Percentiles rank a stretch among this genome's conserved stretches.
Evolutionary conservation across 2,888 invertebrate genomes (phyloP).

Genomic region (Diachrysia chrysitis): DNA sequence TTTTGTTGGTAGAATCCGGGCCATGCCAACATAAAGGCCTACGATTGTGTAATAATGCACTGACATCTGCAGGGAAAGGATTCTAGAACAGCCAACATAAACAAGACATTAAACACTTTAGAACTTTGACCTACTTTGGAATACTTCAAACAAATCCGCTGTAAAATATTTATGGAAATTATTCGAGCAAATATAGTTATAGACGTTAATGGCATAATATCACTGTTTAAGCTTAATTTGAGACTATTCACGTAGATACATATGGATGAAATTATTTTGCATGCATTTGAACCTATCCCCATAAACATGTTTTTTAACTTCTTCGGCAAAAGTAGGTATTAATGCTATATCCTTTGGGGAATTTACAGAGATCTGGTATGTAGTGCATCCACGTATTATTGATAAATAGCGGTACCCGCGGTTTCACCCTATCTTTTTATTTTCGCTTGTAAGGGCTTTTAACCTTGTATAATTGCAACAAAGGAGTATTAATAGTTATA

Average conservation of each 20-base stretch:
- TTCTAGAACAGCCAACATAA: conserved; percentile 13
- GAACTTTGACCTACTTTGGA: conserved; percentile 39
- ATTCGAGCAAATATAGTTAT: background rate
- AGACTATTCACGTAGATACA: background rate
- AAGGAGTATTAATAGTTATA: too few species aligned
- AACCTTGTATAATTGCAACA: too few species aligned
- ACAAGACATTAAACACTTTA: conserved; percentile 29
- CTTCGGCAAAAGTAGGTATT: too few species aligned
- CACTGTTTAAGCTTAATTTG: background rate
- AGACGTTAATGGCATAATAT: background rate
- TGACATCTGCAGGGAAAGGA: conserved; percentile 21
- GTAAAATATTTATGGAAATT: background rate
- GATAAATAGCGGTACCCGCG: too few species aligned
- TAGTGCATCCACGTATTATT: too few species aligned
- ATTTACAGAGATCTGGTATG: too few species aligned
- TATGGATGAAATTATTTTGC: background rate
- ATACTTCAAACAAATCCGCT: conserved; percentile 6
- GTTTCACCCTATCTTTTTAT: too few species aligned
- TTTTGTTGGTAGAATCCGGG: background rate
- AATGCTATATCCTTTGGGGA: too few species aligned
- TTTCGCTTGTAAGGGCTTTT: too few species aligned
- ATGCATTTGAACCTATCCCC: too few species aligned
- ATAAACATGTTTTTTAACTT: too few species aligned
- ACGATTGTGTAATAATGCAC: conserved; percentile 21
- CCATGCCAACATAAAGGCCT: background rate